These are phyloP conservation scores for Tanypteryx hageni DNA, from an alignment of 2,888 invertebrate genomes.

Conservation along the genomic window DNA sequence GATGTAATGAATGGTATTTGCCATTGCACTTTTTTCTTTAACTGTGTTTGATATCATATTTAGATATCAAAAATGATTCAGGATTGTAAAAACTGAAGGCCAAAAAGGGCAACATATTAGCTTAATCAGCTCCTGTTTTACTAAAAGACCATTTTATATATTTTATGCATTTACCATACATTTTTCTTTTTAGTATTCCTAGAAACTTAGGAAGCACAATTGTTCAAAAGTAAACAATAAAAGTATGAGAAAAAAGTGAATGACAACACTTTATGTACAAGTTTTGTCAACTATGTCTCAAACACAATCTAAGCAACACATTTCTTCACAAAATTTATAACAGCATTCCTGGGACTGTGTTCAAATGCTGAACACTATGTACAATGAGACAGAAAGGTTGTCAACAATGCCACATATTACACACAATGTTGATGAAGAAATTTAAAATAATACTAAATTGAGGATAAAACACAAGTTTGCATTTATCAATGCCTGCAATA, in stretches of 20 bases:
- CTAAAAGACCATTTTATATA: no score
- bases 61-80: background rate
- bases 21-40: constrained; percentile 43
- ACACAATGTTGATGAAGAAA: constrained; percentile 49
- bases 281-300: constrained; percentile 53
- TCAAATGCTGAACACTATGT: constrained; percentile 61
- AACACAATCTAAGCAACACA: constrained; percentile 64
- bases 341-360: constrained; percentile 62
- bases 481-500: constrained; percentile 27
- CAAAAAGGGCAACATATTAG: no score
- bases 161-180: no score
- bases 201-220: background rate
- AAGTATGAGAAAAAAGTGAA: constrained; percentile 23
- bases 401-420: constrained; percentile 63
- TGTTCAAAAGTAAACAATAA: background rate
- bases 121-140: no score
- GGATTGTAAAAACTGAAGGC: background rate
- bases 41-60: background rate
- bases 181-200: background rate
- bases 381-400: constrained; percentile 49
- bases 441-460: constrained; percentile 52
- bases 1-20: constrained; percentile 52
- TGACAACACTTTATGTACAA: constrained; percentile 51
- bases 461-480: constrained; percentile 44
- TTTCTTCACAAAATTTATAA: constrained; percentile 60